A percentile compares a stretch with the other conserved stretches of the same genome.
phyloP scores from a whole-genome alignment of 2,888 invertebrate species.

The Boloria selene region DNA sequence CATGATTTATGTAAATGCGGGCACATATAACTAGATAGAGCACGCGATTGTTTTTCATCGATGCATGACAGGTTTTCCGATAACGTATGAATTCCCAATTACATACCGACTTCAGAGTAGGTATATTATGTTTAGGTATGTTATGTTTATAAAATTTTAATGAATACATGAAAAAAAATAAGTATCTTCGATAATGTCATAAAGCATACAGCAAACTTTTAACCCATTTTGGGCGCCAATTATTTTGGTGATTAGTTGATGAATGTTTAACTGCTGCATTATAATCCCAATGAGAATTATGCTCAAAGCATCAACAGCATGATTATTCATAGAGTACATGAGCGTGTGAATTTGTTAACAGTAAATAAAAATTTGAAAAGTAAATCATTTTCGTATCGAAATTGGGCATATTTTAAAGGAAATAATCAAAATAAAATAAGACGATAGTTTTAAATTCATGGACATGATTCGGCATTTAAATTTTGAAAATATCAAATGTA shows the following conservation, averaged over 20 bases:
- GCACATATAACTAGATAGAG: constrained; percentile 18
- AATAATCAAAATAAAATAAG: too few relatives aligned
- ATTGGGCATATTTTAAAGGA: too few relatives aligned
- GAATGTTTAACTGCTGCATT: neutral
- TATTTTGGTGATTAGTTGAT: neutral
- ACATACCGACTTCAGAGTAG: too few relatives aligned
- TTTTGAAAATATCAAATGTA: too few relatives aligned
- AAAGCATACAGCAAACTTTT: neutral
- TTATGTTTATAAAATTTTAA: neutral
- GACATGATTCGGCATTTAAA: too few relatives aligned
- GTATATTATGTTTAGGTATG: neutral
- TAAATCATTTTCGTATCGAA: too few relatives aligned
- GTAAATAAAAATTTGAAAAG: too few relatives aligned
- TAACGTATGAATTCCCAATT: neutral
- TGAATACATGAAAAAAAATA: too few relatives aligned
- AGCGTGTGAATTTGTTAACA: neutral
- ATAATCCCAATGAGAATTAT: neutral
- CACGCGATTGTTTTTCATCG: constrained; percentile 33
- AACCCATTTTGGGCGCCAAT: constrained; percentile 16
- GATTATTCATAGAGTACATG: neutral
- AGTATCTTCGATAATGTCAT: too few relatives aligned
- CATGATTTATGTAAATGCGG: constrained; percentile 33
- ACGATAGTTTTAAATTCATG: too few relatives aligned
- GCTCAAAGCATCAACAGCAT: too few relatives aligned
- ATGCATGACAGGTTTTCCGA: constrained; percentile 23